Evolutionary conservation across 2,797 vertebrate species (phyloP).

Genomic region (Kryptopterus vitreolus): DNA sequence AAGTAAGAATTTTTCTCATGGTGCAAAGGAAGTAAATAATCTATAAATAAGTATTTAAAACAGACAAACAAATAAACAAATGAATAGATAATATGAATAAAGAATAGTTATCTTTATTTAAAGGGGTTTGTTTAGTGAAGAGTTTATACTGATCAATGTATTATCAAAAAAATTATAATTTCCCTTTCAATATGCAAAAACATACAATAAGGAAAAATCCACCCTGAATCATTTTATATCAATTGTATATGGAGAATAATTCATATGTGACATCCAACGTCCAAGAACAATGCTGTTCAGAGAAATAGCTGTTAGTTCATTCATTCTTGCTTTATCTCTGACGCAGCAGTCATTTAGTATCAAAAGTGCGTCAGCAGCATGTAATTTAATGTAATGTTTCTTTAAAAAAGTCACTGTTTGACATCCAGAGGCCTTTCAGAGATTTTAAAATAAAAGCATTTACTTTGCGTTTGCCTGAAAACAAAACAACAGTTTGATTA

Average conservation of each 20-base stretch:
- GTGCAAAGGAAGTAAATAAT: not conserved
- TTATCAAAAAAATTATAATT: not conserved
- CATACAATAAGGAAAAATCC: not conserved
- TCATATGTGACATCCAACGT: not conserved
- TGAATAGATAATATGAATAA: not conserved
- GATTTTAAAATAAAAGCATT: conserved; percentile 1
- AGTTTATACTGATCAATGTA: not conserved
- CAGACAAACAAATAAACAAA: not conserved
- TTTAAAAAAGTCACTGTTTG: not conserved
- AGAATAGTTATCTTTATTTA: not conserved
- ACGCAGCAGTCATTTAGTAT: not conserved
- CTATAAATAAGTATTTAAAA: not conserved
- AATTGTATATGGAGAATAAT: not conserved
- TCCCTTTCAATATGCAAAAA: not conserved
- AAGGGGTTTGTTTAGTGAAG: not conserved
- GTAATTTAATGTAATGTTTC: not conserved
- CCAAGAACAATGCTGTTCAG: not conserved
- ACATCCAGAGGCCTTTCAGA: not conserved
- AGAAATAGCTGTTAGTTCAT: not conserved
- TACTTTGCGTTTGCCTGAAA: not conserved
- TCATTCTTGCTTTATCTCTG: not conserved
- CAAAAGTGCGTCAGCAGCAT: not conserved
- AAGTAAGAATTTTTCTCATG: too few species aligned
- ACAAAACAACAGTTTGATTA: not conserved
- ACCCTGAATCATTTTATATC: not conserved